Base-by-base conservation (phyloP, 2,888 invertebrate genomes). In the Apodemia hepburni region DNA sequence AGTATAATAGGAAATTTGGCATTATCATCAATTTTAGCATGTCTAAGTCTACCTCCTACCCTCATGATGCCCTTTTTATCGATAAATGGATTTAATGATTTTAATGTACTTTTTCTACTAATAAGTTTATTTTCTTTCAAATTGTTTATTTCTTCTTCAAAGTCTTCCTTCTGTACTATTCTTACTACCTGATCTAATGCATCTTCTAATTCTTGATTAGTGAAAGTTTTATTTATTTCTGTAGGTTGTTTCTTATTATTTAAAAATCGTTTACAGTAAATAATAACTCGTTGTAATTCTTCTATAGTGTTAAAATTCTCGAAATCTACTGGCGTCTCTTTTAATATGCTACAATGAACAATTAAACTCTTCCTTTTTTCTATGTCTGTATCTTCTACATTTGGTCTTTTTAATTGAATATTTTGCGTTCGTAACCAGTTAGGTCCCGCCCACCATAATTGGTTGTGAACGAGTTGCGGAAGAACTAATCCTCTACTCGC, bases 381-480 rank as follows among this genome's bases (percentile, higher is more conserved):
- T 47, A 47, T 47, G 2, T 47, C 17, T 17, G 47, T 47, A n/a
- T 45, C 45, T n/a, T 45, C n/a, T 47, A 17, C n/a, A 17, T 17
- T 47, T 47, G 47, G 47, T 17, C 8, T n/a, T 47, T 17, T n/a
- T 6, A 47, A 47, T 47, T 3, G 17, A 15, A 47, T 8, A 17
- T 47, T 2, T 3, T 17, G 17, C 6, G 7, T 47, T 6, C 8
- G n/a, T 47, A 47, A 47, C n/a, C 47, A 47, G 47, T 4, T 8
- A 8, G 54, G 54, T 7, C 54, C 54, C 15, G 54, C 54, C 54
- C 54, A 57, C 54, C 54, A 57, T 29, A 57, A 29, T 27, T n/a
- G 12, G n/a, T 57, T 27, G 1, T 27, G 29, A 27, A 22, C 15
- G 27, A 57, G 29, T 5, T 57, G 54, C 7, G 27, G 8, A 2